Conservation (phyloP, 2,797 vertebrate species). For the Acrocephalus scirpaceus region DNA sequence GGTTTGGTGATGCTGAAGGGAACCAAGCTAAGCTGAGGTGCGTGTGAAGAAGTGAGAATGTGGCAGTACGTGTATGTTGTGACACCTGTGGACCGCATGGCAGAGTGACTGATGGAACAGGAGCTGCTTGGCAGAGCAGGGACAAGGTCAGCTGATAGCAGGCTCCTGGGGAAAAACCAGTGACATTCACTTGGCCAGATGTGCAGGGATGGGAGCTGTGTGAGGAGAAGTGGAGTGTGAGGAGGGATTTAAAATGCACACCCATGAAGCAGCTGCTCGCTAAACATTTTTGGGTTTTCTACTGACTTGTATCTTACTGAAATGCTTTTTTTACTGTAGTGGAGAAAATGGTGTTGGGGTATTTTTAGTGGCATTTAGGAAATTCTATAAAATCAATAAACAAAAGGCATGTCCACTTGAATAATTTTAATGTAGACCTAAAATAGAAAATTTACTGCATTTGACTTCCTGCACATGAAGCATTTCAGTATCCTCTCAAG, state of each 20-base stretch:
- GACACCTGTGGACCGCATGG: not conserved
- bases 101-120: not conserved
- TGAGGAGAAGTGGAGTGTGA: not conserved
- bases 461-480: not conserved
- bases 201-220: constrained; percentile 1
- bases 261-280: not conserved
- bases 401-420: not conserved
- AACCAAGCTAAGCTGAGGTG: not conserved
- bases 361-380: not conserved
- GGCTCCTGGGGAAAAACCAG: not conserved
- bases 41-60: rapidly evolving
- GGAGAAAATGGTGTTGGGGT: not conserved
- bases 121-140: not conserved
- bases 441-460: not conserved
- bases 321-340: not conserved
- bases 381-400: not conserved
- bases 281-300: not conserved
- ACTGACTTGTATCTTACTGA: not conserved
- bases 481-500: not conserved
- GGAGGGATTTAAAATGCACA: constrained; percentile 25
- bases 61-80: not conserved
- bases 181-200: not conserved
- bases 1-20: not conserved
- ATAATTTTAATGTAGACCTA: not conserved
- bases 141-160: constrained; percentile 28